Base-by-base conservation (phyloP, 2,797 vertebrate genomes). In the Percopsis omiscomaycus region DNA sequence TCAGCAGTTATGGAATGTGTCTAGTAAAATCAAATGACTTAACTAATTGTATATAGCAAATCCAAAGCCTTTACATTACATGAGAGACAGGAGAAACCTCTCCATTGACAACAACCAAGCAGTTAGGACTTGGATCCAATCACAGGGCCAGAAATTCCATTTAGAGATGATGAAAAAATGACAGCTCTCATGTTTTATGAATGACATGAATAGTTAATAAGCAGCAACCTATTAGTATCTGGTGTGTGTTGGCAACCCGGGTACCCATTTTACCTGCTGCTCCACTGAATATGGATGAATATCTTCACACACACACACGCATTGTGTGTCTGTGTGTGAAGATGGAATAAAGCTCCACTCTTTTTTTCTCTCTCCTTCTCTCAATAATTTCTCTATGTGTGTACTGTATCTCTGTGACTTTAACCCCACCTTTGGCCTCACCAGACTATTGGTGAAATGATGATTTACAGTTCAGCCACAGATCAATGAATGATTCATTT, bases 161-260 rank as follows among this genome's bases (percentile, higher is more conserved):
- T 94, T 94, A 89, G 86, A 90, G 81, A 89, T 95, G 93, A 94
- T 96, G 94, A 95, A 95, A 94, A 95, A 96, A 94, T 95, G 93
- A 94, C 82, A 63, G 86, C 71, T 59, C 13, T 92, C 90, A 93
- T 96, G 88, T 92, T 94, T 96, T 94, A 95, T 95, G 92, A 94
- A 93, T 94, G 77, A 76, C 89, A 95, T 96, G 90, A 95, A 96
- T 95, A 92, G 93, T 96, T 96, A 94, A 97, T 95, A 89, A 44
- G 56, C 66, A 76, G 84, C 83, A 64, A 64, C 28, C 27, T 67
- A 77, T 55, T 46, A n/a, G n/a, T n/a, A n/a, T n/a, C n/a, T 57
- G 14, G 10, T 16, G n/a, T 45, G 44, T 45, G 11, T 45, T 2
- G 5, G 11, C 11, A 45, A 45, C 5, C 44, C 44, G 44, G 44